Evolutionary conservation across 2,113 vertebrate species (phyloP).

Genomic region (Neogale vison): DNA sequence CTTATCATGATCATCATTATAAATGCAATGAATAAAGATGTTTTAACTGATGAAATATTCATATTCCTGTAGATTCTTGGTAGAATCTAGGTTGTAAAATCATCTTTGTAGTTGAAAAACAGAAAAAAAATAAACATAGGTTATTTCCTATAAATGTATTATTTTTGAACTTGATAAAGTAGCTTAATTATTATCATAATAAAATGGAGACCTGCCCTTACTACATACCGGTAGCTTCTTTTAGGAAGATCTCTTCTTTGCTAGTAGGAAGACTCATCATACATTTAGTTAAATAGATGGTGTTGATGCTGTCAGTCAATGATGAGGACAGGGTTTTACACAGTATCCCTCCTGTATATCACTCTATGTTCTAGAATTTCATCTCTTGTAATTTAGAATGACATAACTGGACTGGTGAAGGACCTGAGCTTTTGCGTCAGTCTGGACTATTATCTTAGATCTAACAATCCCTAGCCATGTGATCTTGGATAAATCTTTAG

Average conservation of each 20-base stretch:
- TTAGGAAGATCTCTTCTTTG: neutral
- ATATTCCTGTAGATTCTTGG: neutral
- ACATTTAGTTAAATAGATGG: neutral
- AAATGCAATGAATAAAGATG: neutral
- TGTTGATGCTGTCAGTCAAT: neutral
- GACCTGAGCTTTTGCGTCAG: neutral
- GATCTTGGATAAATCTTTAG: neutral
- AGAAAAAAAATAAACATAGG: neutral
- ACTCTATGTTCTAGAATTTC: neutral
- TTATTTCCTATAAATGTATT: neutral
- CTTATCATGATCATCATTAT: neutral
- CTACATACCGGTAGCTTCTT: neutral
- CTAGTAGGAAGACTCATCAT: neutral
- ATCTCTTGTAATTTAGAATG: neutral
- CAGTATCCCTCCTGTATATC: neutral
- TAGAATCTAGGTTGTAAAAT: slow-evolving; percentile 26
- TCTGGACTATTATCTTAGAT: neutral
- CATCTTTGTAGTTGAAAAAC: neutral
- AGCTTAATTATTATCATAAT: neutral
- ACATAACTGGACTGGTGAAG: neutral
- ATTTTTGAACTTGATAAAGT: neutral
- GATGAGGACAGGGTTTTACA: neutral
- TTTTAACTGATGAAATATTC: neutral
- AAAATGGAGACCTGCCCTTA: neutral
- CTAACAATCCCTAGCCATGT: neutral